Conservation (phyloP, 2,797 vertebrate genomes). For the Discoglossus pictus region DNA sequence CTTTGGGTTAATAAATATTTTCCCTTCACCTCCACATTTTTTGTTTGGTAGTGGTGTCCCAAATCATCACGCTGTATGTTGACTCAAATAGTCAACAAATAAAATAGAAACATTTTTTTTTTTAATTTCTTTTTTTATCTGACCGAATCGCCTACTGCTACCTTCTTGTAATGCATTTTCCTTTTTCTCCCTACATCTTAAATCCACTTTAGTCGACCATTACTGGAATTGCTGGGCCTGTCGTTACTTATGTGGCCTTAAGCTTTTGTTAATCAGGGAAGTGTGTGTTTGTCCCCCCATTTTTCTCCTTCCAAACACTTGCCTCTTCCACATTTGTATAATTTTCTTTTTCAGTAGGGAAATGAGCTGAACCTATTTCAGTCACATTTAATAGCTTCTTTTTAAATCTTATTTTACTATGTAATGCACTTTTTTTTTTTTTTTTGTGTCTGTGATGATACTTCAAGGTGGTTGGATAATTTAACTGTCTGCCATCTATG, state of each 20-base stretch:
- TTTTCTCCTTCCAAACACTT: too few relatives aligned
- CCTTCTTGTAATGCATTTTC: background rate
- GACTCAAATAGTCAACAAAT: background rate
- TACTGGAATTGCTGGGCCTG: background rate
- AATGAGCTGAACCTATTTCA: background rate
- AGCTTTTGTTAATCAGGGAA: conserved; percentile 1
- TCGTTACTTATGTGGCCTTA: conserved; percentile 18
- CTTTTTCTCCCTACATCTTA: background rate
- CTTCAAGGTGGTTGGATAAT: background rate
- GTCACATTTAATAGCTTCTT: background rate
- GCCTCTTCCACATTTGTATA: background rate
- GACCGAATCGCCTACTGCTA: background rate
- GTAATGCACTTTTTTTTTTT: background rate
- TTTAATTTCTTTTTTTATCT: background rate
- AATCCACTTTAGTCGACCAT: too few relatives aligned
- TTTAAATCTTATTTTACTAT: background rate
- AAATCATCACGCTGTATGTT: background rate
- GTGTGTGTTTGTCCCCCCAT: background rate
- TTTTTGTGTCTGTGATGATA: background rate
- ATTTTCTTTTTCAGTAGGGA: background rate
- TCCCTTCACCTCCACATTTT: background rate
- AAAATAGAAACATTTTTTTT: background rate
- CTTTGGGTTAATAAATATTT: conserved; percentile 35
- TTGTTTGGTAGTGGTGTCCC: background rate
- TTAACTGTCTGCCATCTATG: background rate